Evolutionary conservation across 2,113 vertebrate genomes (phyloP).

Genomic region (Zapus hudsonius): DNA sequence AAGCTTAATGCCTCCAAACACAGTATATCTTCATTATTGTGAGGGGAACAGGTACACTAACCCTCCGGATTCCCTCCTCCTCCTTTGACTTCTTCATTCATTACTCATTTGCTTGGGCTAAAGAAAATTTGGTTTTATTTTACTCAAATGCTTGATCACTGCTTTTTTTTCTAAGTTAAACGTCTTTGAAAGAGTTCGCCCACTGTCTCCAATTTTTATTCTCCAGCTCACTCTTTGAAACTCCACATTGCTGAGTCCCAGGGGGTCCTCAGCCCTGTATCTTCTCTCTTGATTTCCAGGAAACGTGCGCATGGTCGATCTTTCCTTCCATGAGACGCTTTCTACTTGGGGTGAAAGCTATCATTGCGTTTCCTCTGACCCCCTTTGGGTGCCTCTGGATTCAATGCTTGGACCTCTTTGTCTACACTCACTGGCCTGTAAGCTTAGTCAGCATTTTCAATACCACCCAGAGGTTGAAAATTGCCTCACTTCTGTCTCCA

Average conservation of each 20-base stretch:
- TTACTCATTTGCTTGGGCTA: slow-evolving; percentile 20
- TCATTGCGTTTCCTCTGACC: neutral
- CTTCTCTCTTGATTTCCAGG: neutral
- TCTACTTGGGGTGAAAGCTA: neutral
- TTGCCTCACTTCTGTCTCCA: neutral
- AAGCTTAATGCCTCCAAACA: neutral
- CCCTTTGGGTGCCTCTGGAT: neutral
- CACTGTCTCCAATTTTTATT: neutral
- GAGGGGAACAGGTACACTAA: neutral
- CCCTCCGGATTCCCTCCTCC: neutral
- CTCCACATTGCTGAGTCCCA: neutral
- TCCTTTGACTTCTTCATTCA: neutral
- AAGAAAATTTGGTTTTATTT: neutral
- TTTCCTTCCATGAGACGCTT: neutral
- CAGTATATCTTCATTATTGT: neutral
- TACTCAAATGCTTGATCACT: neutral
- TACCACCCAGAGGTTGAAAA: neutral
- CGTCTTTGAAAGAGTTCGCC: neutral
- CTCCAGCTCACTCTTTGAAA: accelerated
- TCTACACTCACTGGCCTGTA: neutral
- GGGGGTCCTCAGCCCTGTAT: too few species aligned
- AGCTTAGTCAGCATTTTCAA: neutral
- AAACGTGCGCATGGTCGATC: neutral
- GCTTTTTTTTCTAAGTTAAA: neutral
- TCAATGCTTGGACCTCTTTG: neutral